Percentiles rank a stretch among this genome's conserved stretches.
phyloP scores from a whole-genome alignment of 2,113 vertebrate genomes.

The Zosterops lateralis region DNA sequence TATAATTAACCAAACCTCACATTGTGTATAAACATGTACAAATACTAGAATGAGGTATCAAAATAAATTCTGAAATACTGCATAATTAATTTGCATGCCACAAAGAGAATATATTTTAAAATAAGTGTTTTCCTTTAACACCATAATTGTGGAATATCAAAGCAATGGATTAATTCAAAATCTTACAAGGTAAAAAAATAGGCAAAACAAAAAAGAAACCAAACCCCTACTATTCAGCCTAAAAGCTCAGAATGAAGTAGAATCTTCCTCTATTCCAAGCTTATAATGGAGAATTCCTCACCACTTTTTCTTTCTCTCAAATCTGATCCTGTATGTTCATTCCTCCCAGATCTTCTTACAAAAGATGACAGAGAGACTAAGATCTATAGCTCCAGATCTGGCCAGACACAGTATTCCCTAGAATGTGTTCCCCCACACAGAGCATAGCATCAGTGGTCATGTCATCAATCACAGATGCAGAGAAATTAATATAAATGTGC shows the following conservation, averaged over 20 bases:
- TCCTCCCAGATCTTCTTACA: not conserved
- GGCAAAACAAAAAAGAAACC: not conserved
- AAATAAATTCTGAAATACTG: not conserved
- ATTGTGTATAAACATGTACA: not conserved
- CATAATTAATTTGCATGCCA: not conserved
- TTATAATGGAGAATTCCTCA: not conserved
- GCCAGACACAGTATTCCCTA: conserved; percentile 31
- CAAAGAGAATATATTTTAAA: not conserved
- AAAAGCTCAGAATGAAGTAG: not conserved
- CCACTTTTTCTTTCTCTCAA: conserved; percentile 11
- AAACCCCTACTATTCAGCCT: not conserved
- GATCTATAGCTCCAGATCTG: conserved; percentile 32
- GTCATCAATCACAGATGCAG: conserved; percentile 25
- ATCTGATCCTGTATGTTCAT: not conserved
- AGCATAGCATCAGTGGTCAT: not conserved
- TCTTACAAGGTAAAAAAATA: not conserved
- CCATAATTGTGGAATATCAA: not conserved
- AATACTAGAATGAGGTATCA: not conserved
- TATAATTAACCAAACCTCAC: not conserved
- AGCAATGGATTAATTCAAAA: not conserved
- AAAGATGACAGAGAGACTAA: not conserved
- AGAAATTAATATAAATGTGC: not conserved
- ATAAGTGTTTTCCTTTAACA: not conserved
- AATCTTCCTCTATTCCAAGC: not conserved
- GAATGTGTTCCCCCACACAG: conserved; percentile 13